phyloP scores from a whole-genome alignment of 2,797 vertebrate genomes.

The Hemitrygon akajei region DNA sequence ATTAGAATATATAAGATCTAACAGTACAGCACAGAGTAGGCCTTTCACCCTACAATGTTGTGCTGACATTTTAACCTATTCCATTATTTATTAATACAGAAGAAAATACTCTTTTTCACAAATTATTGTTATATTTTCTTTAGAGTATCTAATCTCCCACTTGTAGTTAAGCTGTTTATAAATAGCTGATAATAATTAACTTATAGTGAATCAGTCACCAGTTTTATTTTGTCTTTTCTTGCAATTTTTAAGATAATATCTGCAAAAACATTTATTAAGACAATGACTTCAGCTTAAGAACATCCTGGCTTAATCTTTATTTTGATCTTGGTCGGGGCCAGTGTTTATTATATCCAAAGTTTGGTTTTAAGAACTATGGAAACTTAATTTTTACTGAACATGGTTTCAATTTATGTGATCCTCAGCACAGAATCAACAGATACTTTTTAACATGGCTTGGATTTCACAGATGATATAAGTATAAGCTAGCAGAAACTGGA shows the following conservation, averaged over 20 bases:
- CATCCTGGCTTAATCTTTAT: background rate
- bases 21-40: too few species aligned
- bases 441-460: background rate
- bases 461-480: background rate
- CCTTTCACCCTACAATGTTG: too few species aligned
- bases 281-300: background rate
- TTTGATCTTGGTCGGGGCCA: background rate
- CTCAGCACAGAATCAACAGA: background rate
- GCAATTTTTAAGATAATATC: background rate
- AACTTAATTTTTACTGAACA: background rate
- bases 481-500: background rate
- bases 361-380: background rate
- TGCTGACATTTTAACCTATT: too few species aligned
- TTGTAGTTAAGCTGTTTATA: background rate
- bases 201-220: background rate
- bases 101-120: background rate
- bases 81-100: too few species aligned
- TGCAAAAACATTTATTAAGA: background rate
- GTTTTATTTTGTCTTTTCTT: background rate
- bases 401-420: background rate
- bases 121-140: background rate
- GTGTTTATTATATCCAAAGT: background rate
- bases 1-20: background rate
- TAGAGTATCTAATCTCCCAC: background rate
- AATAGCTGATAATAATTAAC: background rate